A percentile compares a stretch with the other conserved stretches of the same genome.
These are phyloP conservation scores for Lasius fuliginosus DNA, from an alignment of 2,888 invertebrate species.

Conservation along the genomic window DNA sequence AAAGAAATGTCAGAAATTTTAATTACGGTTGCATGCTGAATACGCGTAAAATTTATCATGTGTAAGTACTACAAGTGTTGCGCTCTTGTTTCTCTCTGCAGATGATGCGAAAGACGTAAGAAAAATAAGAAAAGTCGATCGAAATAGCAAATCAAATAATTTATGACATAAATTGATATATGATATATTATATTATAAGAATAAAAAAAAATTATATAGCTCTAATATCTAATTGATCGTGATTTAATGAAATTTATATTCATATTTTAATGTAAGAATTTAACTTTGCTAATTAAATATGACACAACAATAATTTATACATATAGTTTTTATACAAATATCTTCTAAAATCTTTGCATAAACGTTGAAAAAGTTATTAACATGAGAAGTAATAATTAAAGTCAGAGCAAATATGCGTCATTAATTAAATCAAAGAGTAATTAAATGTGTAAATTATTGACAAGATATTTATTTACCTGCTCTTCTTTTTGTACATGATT, in stretches of 20 bases:
- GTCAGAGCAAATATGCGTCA: neutral
- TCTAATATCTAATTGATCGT: neutral
- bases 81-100: neutral
- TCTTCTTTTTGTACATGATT: neutral
- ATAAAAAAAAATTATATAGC: neutral
- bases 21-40: neutral
- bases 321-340: neutral
- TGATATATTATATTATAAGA: neutral
- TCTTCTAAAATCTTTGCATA: neutral
- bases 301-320: neutral
- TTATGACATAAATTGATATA: neutral
- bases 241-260: neutral
- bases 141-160: neutral
- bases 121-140: neutral
- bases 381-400: neutral
- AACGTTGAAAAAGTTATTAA: neutral
- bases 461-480: too few species aligned
- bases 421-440: neutral
- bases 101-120: neutral
- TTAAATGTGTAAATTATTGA: conserved; percentile 2
- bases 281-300: neutral
- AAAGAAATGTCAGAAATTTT: neutral
- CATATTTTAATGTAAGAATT: neutral
- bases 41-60: neutral
- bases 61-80: neutral